Evolutionary conservation across 1,140 invertebrate species (phyloP).

Genomic region (Saccostrea glomerata): DNA sequence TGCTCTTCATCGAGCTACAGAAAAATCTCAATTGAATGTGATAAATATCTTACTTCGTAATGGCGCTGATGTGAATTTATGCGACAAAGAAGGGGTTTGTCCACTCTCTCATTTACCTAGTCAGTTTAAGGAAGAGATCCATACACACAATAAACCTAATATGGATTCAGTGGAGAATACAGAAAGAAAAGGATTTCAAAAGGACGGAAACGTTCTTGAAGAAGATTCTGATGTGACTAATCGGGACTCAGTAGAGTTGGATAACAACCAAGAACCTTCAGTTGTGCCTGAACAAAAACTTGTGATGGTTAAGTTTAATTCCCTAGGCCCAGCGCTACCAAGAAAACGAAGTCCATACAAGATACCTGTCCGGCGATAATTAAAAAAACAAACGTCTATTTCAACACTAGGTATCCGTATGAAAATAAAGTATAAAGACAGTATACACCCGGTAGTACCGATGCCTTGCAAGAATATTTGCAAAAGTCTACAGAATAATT

Average conservation of each 20-base stretch:
- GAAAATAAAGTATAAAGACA: too few relatives aligned
- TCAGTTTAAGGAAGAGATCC: not conserved
- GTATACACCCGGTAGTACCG: too few relatives aligned
- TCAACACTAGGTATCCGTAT: too few relatives aligned
- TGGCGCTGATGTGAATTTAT: not conserved
- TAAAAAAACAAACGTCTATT: not conserved
- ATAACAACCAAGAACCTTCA: too few relatives aligned
- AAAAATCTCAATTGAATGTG: not conserved
- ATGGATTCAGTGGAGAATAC: not conserved
- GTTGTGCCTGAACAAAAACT: not conserved
- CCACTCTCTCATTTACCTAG: not conserved
- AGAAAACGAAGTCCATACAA: constrained; percentile 23
- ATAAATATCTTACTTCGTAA: not conserved
- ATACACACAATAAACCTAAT: not conserved
- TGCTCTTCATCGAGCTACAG: not conserved
- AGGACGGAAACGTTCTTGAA: not conserved
- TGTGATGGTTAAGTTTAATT: not conserved
- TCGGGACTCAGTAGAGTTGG: too few relatives aligned
- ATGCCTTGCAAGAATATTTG: too few relatives aligned
- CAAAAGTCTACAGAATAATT: too few relatives aligned
- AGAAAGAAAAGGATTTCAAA: not conserved
- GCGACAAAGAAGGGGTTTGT: not conserved
- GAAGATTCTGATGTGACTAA: not conserved
- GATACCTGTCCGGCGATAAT: constrained; percentile 5
- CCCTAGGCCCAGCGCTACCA: not conserved